Percentiles rank a stretch among this genome's conserved stretches.
These are phyloP conservation scores for Acrocephalus kingi DNA, from an alignment of 2,113 vertebrate species.

Conservation along the genomic window DNA sequence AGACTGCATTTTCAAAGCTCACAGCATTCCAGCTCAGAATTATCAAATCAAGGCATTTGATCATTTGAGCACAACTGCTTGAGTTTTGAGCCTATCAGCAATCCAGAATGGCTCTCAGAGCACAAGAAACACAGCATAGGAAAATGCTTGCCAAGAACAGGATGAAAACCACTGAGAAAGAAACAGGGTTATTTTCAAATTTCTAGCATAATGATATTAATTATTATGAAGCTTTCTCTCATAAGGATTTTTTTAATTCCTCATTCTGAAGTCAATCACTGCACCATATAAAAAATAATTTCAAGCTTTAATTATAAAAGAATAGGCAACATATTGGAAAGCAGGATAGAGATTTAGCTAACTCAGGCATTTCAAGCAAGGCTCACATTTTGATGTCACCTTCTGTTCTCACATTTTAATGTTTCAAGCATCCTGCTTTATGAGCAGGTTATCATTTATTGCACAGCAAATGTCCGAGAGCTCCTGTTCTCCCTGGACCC, in stretches of 20 bases:
- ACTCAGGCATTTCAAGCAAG: neutral
- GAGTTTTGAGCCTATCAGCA: neutral
- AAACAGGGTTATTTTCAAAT: neutral
- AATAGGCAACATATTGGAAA: neutral
- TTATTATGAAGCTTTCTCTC: neutral
- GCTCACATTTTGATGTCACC: constrained; percentile 18
- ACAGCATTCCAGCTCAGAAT: neutral
- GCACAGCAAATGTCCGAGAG: neutral
- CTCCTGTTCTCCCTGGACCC: neutral
- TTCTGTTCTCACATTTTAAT: constrained; percentile 22
- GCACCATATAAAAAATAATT: neutral
- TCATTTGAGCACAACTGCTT: neutral
- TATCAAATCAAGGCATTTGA: neutral
- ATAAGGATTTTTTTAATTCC: neutral
- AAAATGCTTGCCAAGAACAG: constrained; percentile 18
- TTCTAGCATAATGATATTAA: neutral
- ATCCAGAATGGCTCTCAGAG: neutral
- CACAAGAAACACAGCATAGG: neutral
- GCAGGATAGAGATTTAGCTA: neutral
- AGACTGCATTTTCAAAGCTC: neutral
- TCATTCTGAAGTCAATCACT: neutral
- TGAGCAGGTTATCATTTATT: neutral
- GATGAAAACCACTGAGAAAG: neutral
- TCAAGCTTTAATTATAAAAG: constrained; percentile 34
- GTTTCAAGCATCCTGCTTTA: neutral